Evolutionary conservation across 64 coral and sea anemone species (phyloP), one percentile per base, ranked within the genome.

Genomic region (Dendronephthya gigantea): DNA sequence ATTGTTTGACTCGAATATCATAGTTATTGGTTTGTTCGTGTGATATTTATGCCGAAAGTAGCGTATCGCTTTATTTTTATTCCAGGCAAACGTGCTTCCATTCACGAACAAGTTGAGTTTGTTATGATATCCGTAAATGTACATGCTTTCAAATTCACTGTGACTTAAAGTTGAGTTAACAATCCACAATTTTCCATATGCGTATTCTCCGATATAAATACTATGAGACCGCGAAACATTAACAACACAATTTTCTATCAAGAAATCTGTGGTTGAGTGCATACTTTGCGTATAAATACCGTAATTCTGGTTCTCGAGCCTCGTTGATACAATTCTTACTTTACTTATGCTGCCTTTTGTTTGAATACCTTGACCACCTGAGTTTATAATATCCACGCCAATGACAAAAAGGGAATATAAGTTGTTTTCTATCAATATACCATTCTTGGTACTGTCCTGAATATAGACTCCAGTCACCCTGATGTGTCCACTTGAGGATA

Each of bases 91-190:
- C 48, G 66, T 48, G 69, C 40, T 89, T 9, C 45, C 45, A 23
- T 0, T 39, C 0, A 86, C 83, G 27, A 86, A 86, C 7, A 92
- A n/a, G 2, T 11, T 70, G 0, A 75, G 25, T n/a, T n/a, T n/a
- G 19, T 30, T 39, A 50, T 83, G 36, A 22, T 45, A 6, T 19
- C 88, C 87, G 32, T 86, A 17, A 16, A 89, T 82, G 38, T 17
- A 14, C 2, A 92, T 11, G 28, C 82, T 87, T 15, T 33, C 49
- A 35, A 83, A 40, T 34, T 58, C 88, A 49, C 84, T 89, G 55
- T 55, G 22, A 30, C 74, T 82, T 34, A 92, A 45, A 8, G 48
- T 92, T 19, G 87, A 89, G 45, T 92, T 89, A 8, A 83, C 7
- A 28, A 92, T 92, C 17, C 39, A 30, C 1, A 92, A 38, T 49